These are phyloP conservation scores for Alethe castanea DNA, from an alignment of 2,113 vertebrate species.

Conservation along the genomic window DNA sequence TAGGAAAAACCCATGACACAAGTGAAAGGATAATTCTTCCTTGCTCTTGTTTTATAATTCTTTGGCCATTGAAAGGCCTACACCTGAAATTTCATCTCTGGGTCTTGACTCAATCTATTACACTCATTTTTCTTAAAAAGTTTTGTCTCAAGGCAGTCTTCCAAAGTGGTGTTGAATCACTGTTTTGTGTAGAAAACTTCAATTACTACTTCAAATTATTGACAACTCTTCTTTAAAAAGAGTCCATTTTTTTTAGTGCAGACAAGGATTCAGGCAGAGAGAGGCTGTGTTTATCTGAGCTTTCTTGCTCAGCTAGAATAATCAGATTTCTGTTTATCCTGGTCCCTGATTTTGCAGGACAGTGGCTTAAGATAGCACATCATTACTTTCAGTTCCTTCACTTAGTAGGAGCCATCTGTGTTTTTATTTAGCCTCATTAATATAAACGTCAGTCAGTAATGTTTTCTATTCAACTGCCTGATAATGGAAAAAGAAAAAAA, in stretches of 20 bases:
- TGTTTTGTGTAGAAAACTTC: not conserved
- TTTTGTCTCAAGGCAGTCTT: not conserved
- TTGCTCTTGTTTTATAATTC: not conserved
- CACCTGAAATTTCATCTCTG: not conserved
- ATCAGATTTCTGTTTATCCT: conserved; percentile 63
- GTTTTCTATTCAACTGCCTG: not conserved
- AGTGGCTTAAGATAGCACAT: conserved; percentile 58
- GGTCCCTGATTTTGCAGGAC: conserved; percentile 48
- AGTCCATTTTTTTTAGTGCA: not conserved
- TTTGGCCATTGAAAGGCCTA: not conserved
- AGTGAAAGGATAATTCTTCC: not conserved
- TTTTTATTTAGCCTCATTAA: conserved; percentile 62
- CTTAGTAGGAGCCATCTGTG: conserved; percentile 60
- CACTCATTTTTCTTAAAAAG: not conserved
- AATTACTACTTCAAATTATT: not conserved
- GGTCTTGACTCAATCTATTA: not conserved
- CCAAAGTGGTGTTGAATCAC: not conserved
- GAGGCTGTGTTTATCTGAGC: conserved; percentile 3
- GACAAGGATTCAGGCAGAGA: not conserved
- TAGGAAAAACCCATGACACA: not conserved
- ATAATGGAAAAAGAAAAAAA: not conserved
- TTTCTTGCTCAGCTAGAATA: conserved; percentile 50
- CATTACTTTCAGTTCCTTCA: conserved; percentile 57
- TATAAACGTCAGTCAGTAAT: conserved; percentile 1
- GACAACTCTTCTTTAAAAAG: not conserved